A percentile compares a stretch with the other conserved stretches of the same genome.
phyloP scores from a whole-genome alignment of 2,113 vertebrate genomes.

The Pomatostomus ruficeps region DNA sequence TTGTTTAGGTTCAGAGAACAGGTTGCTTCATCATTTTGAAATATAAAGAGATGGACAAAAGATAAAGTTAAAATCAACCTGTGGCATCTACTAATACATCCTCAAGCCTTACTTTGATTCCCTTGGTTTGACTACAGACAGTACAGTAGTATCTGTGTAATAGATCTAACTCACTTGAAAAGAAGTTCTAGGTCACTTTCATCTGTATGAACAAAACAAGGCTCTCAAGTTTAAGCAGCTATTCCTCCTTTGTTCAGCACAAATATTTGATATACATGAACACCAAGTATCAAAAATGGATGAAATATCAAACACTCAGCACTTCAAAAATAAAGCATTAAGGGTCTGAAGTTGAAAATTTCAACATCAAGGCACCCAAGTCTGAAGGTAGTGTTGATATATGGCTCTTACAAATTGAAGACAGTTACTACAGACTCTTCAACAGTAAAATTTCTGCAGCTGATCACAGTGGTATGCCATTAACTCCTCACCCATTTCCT shows the following conservation, averaged over 20 bases:
- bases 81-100: neutral
- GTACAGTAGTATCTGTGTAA: neutral
- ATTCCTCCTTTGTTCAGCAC: neutral
- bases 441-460: constrained; percentile 24
- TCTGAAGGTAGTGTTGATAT: neutral
- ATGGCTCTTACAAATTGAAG: neutral
- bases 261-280: neutral
- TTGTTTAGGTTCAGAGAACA: neutral
- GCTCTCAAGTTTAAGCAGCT: neutral
- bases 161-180: neutral
- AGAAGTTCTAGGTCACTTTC: neutral
- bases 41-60: neutral
- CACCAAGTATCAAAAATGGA: neutral
- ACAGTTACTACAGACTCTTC: neutral
- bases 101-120: neutral
- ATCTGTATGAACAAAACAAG: neutral
- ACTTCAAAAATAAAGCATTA: neutral
- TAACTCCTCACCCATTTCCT: constrained; percentile 27
- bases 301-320: neutral
- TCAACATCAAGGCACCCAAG: neutral
- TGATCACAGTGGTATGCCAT: neutral
- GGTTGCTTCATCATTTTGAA: neutral
- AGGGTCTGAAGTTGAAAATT: neutral
- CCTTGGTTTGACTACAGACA: neutral
- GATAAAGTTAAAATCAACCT: neutral